Evolutionary conservation across 2,888 invertebrate genomes (phyloP).

Genomic region (Chromoteleia sp.): DNA sequence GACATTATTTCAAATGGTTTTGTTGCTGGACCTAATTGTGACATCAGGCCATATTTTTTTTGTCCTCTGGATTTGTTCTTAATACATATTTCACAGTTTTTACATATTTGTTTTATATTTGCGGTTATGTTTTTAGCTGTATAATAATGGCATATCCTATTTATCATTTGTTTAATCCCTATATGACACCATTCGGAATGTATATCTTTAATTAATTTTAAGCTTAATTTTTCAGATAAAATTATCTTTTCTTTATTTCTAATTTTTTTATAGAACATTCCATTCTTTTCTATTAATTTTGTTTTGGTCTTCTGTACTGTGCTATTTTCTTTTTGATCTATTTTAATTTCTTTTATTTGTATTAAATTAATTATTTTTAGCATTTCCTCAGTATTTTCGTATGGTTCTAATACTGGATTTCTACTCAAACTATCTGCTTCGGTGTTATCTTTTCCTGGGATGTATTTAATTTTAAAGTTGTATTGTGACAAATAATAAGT

Average conservation of each 20-base stretch:
- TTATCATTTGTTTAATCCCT: conserved; percentile 17
- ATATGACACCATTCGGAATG: conserved; percentile 13
- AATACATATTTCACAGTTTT: conserved; percentile 61
- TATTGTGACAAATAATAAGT: conserved; percentile 26
- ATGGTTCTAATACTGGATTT: conserved; percentile 18
- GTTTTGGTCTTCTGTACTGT: conserved; percentile 34
- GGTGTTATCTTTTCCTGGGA: conserved; percentile 16
- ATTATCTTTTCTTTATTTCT: conserved; percentile 68
- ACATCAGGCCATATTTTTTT: conserved; percentile 66
- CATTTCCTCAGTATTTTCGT: background rate
- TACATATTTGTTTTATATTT: conserved; percentile 16
- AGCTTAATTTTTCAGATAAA: conserved; percentile 44
- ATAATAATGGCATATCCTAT: conserved; percentile 4
- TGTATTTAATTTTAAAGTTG: conserved; percentile 14
- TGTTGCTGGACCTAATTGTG: conserved; percentile 68
- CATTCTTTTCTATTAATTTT: conserved; percentile 45
- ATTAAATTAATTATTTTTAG: conserved; percentile 1
- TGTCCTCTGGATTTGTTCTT: conserved; percentile 69
- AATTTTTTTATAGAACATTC: conserved; percentile 57
- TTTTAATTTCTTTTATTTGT: conserved; percentile 1
- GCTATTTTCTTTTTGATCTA: conserved; percentile 3
- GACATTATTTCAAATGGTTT: conserved; percentile 69
- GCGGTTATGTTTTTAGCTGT: conserved; percentile 25
- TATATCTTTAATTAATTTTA: conserved; percentile 16
- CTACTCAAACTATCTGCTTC: conserved; percentile 15